Evolutionary conservation across 1,140 invertebrate species (phyloP), one percentile per base, ranked within the genome.

Genomic region (Eubasilissa regina): DNA sequence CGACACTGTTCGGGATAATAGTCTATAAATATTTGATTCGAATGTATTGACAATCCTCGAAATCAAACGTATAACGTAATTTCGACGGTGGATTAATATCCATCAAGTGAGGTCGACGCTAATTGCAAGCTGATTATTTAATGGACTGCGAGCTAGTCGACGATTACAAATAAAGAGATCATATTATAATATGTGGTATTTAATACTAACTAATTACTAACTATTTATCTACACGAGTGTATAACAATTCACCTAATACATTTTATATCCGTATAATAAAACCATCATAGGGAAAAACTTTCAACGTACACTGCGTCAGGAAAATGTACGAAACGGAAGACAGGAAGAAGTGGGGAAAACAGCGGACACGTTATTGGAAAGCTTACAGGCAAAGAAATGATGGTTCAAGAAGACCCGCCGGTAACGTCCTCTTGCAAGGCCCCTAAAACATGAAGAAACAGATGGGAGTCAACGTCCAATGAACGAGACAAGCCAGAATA

Each of bases 21-120:
- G 8, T 62, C 58, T 13, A 62, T 62, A 21, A 62, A 62, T 13
- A 62, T 62, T 62, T 62, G 58, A 62, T 12, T 62, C 21, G 58
- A 62, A 35, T 25, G 21, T 60, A 25, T 13, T 62, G 25, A 62
- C 19, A 35, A 10, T 25, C 10, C 17, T 62, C 10, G 10, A 62
- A 43, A 62, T 13, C 58, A 62, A 25, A 62, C n/a, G 12, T 62
- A 13, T n/a, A 12, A 13, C 12, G 25, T 62, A 25, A 19, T 19
- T 15, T 53, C 51, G 51, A 53, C 17, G 51, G 51, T 53, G 51
- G 11, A 53, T 53, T 12, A 17, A 53, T 35, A 3, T 53, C 12
- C 11, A 53, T 17, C 51, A 17, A 6, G 51, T 53, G 13, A 53
- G 51, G 13, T 19, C 53, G 15, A 17, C 53, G 53, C 53, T 19